A percentile compares a stretch with the other conserved stretches of the same genome.
These are phyloP conservation scores for Congeria kusceri DNA, from an alignment of 2,888 invertebrate species.

Conservation along the genomic window DNA sequence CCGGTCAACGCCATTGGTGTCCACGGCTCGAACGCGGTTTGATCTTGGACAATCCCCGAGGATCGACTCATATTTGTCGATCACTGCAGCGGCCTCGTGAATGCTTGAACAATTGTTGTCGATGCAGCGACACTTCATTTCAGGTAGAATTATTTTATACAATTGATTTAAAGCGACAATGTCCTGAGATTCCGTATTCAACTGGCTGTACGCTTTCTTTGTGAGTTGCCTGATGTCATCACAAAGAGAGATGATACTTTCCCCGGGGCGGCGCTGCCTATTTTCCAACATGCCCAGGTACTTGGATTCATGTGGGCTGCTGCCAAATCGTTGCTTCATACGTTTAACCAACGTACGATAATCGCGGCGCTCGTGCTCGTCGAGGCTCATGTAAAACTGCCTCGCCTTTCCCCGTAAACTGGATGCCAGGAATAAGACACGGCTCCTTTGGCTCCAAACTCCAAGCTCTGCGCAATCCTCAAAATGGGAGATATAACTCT, in stretches of 20 bases:
- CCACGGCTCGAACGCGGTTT: neutral
- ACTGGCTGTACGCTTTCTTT: conserved; percentile 36
- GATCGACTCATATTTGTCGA: conserved; percentile 47
- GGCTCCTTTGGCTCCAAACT: neutral
- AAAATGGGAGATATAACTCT: neutral
- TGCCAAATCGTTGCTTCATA: conserved; percentile 27
- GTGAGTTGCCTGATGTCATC: conserved; percentile 51
- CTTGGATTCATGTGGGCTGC: conserved; percentile 13
- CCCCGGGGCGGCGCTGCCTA: neutral
- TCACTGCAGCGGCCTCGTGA: conserved; percentile 45
- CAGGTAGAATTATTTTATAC: conserved; percentile 41
- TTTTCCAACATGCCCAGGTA: conserved; percentile 35
- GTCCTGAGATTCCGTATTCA: conserved; percentile 45
- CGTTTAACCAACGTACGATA: conserved; percentile 12
- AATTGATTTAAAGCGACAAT: conserved; percentile 41
- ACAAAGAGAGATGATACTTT: conserved; percentile 33
- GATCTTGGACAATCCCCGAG: neutral
- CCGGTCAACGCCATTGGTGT: too few relatives aligned
- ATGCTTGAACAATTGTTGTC: conserved; percentile 47
- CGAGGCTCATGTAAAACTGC: conserved; percentile 9
- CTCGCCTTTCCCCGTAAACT: conserved; percentile 32
- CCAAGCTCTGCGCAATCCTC: neutral
- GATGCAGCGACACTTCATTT: conserved; percentile 61
- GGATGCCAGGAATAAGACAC: conserved; percentile 35
- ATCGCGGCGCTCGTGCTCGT: conserved; percentile 16